These are phyloP conservation scores for Gonioctena quinquepunctata DNA, from an alignment of 1,140 invertebrate species.

Conservation along the genomic window DNA sequence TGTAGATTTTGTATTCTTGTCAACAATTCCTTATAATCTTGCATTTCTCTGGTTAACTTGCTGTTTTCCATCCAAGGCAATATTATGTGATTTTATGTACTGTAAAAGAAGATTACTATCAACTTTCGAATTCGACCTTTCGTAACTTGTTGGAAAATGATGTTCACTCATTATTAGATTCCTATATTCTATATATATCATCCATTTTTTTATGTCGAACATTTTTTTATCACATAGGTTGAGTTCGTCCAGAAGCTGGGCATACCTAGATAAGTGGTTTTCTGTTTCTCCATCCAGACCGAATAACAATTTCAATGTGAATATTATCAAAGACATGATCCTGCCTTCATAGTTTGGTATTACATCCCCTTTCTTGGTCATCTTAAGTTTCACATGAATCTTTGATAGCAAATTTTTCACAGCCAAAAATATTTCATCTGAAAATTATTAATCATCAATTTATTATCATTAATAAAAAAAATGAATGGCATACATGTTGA, in stretches of 20 bases:
- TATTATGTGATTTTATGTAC: constrained; percentile 32
- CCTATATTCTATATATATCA: constrained; percentile 64
- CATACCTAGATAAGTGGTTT: constrained; percentile 60
- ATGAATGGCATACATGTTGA: no score
- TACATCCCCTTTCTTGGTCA: constrained; percentile 16
- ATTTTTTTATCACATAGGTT: constrained; percentile 59
- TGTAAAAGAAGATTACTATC: constrained; percentile 31
- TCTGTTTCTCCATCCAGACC: constrained; percentile 68
- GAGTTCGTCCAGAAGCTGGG: constrained; percentile 23
- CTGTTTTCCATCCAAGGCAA: constrained; percentile 16
- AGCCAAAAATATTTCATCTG: constrained; percentile 31
- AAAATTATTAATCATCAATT: no score
- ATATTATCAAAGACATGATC: constrained; percentile 65
- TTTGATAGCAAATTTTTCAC: constrained; percentile 35
- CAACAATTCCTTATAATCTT: constrained; percentile 38
- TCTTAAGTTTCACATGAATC: constrained; percentile 29
- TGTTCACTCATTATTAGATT: constrained; percentile 57
- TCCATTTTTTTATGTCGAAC: constrained; percentile 68
- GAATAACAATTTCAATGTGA: constrained; percentile 66
- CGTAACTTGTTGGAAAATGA: constrained; percentile 59
- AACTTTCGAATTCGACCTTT: constrained; percentile 20
- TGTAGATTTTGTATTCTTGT: constrained; percentile 26
- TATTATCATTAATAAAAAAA: no score
- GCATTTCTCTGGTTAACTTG: constrained; percentile 30
- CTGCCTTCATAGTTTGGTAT: constrained; percentile 66